A percentile compares a stretch with the other conserved stretches of the same genome.
Conservation (phyloP, 2,113 vertebrate species). For the Urocolius indicus region DNA sequence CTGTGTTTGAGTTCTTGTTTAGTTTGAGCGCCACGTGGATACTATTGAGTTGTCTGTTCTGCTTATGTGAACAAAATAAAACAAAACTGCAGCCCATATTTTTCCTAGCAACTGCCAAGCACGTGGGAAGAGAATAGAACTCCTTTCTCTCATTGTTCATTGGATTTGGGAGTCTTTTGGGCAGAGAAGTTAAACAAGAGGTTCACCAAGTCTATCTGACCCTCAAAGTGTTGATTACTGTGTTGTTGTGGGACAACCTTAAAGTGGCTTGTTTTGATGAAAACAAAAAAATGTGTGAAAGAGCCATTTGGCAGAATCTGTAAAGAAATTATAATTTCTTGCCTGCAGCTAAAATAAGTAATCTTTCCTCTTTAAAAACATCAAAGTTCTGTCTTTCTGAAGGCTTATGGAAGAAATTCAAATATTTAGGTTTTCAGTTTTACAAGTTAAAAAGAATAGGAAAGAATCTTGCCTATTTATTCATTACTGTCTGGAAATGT, state of each 20-base stretch:
- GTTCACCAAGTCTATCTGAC: not conserved
- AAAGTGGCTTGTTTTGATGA: constrained; percentile 53
- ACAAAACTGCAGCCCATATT: not conserved
- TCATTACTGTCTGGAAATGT: constrained; percentile 9
- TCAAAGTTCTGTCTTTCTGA: constrained; percentile 66
- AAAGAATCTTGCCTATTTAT: not conserved
- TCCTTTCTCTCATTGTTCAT: not conserved
- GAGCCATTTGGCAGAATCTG: constrained; percentile 61
- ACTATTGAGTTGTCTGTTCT: not conserved
- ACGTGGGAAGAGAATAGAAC: not conserved
- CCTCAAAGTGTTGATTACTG: not conserved
- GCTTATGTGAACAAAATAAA: not conserved
- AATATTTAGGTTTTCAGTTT: constrained; percentile 47
- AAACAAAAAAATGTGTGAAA: not conserved
- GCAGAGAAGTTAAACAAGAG: not conserved
- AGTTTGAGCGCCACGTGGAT: not conserved
- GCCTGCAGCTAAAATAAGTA: constrained; percentile 60
- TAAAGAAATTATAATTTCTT: constrained; percentile 61
- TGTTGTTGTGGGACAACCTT: constrained; percentile 19
- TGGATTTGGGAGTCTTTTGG: not conserved
- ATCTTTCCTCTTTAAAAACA: constrained; percentile 55
- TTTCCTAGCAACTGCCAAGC: not conserved
- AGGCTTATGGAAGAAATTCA: constrained; percentile 60
- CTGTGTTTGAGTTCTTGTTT: not conserved
- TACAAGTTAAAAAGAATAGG: constrained; percentile 28